phyloP scores from a whole-genome alignment of 2,113 vertebrate genomes.

The Phoenicopterus ruber region DNA sequence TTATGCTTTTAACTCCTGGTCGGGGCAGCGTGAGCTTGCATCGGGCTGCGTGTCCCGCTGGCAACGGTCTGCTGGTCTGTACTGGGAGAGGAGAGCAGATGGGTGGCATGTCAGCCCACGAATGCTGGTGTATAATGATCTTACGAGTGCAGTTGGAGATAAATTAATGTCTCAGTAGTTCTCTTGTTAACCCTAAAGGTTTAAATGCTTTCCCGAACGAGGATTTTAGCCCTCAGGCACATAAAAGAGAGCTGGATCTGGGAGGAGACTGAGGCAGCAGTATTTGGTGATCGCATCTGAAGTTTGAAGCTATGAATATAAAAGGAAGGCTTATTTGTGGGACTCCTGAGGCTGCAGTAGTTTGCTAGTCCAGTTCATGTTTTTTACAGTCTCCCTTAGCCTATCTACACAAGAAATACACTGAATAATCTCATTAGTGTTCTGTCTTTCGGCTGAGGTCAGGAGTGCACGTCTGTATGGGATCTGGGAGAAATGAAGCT shows the following conservation, averaged over 20 bases:
- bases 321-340: background rate
- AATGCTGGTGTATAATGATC: background rate
- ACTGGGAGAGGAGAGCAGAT: background rate
- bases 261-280: background rate
- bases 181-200: background rate
- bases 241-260: background rate
- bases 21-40: background rate
- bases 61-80: background rate
- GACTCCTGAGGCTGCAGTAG: background rate
- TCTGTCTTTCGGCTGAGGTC: background rate
- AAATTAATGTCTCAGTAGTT: background rate
- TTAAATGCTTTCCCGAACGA: background rate
- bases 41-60: background rate
- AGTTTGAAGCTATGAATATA: background rate
- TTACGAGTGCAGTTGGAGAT: background rate
- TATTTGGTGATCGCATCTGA: background rate
- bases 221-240: background rate
- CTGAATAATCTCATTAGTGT: background rate
- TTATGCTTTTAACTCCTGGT: background rate
- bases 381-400: background rate
- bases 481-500: background rate
- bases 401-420: background rate
- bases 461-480: rapidly evolving
- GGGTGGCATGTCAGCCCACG: background rate
- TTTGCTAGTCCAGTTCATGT: background rate